Evolutionary conservation across 2,888 invertebrate genomes (phyloP).

Genomic region (Oxytorus armatus): DNA sequence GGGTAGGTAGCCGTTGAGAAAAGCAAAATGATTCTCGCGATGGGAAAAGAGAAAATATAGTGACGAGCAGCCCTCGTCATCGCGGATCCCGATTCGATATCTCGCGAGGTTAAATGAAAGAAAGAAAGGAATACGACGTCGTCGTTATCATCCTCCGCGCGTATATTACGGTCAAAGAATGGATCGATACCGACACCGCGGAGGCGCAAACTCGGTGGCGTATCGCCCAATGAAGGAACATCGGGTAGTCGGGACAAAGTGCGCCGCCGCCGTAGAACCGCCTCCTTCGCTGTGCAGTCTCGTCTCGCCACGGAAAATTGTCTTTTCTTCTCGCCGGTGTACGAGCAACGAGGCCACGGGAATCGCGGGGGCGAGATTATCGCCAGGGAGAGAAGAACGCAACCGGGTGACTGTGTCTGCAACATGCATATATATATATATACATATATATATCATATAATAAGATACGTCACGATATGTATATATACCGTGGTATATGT

Average conservation of each 20-base stretch:
- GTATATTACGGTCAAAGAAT: too few relatives aligned
- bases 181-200: too few relatives aligned
- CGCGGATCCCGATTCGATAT: too few relatives aligned
- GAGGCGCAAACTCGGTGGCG: neutral
- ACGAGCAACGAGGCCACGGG: conserved; percentile 71
- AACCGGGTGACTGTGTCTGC: conserved; percentile 29
- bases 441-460: neutral
- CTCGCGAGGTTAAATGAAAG: too few relatives aligned
- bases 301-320: conserved; percentile 47
- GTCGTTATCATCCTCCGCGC: too few relatives aligned
- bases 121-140: too few relatives aligned
- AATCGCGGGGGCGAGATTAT: conserved; percentile 73
- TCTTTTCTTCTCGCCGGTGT: conserved; percentile 57
- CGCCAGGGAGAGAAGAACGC: conserved; percentile 52
- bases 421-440: conserved; percentile 1
- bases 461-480: neutral
- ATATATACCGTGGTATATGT: conserved; percentile 8
- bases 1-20: too few relatives aligned
- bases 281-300: conserved; percentile 16
- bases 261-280: conserved; percentile 39
- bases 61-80: too few relatives aligned
- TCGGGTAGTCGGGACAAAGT: conserved; percentile 12
- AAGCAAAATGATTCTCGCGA: too few relatives aligned
- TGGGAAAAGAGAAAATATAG: too few relatives aligned
- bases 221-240: conserved; percentile 1